Evolutionary conservation across 2,113 vertebrate species (phyloP), one percentile per base, ranked within the genome.

Genomic region (Antechinus stuartii): DNA sequence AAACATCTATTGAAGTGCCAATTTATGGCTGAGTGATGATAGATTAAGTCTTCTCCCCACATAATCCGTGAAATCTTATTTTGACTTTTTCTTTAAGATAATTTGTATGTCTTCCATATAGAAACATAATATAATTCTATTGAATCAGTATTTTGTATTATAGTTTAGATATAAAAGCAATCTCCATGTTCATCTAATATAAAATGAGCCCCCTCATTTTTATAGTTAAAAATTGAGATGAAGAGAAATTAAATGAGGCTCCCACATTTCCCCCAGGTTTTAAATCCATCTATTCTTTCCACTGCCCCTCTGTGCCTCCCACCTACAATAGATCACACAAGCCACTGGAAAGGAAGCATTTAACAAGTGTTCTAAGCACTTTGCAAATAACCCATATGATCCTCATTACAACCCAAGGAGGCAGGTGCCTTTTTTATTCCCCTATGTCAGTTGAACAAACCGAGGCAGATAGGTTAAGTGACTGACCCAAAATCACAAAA

Each of bases 381-480:
- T 94, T 8, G 0, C 89, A 54, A 27, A 22, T 61, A 95, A 93
- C 49, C 55, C 35, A 11, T 47, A 94, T 93, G 95, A 94, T 54
- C 68, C 55, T 94, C 95, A 23, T 56, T 4, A 26, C 10, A 42
- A 84, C 76, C 8, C 23, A 16, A 0, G 26, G 54, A 56, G 57
- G 27, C 92, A 92, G 90, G 0, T 61, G 50, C n/a, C 54, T 6
- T 56, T 56, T 84, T 54, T 47, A 93, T 94, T 89, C 96, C 95
- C 92, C 47, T 93, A 94, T 93, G 93, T 61, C 56, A 93, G 96
- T 95, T 8, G 76, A 94, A 95, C 84, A 97, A 94, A 97, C 92
- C 46, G 95, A 97, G 94, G 90, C 95, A 91, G 49, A 42, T n/a
- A 76, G 61, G 61, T 68, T 68, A 68, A n/a, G 30, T 84, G 68